phyloP scores from a whole-genome alignment of 2,888 invertebrate genomes.

The Coelinius sp. region DNA sequence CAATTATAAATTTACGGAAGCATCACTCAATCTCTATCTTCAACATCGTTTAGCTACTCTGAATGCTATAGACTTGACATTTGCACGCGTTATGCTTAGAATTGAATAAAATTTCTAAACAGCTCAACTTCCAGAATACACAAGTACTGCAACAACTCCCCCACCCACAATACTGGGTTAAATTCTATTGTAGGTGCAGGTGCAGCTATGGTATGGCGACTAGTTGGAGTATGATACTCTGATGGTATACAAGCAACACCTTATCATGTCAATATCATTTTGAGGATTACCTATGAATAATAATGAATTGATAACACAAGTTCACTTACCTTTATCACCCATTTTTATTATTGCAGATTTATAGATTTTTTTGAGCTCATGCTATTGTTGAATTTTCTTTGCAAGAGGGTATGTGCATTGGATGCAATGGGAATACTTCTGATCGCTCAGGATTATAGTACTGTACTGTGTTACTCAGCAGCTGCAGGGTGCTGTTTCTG shows the following conservation, averaged over 20 bases:
- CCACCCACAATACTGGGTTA: background rate
- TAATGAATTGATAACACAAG: slow-evolving; percentile 4
- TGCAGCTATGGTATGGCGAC: background rate
- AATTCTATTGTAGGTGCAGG: background rate
- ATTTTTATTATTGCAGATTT: slow-evolving; percentile 46
- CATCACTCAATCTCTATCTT: background rate
- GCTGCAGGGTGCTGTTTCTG: slow-evolving; percentile 10
- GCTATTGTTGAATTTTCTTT: background rate
- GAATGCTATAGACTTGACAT: background rate
- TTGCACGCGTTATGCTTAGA: background rate
- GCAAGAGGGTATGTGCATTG: background rate
- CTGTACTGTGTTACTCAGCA: slow-evolving; percentile 16
- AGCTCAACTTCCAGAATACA: background rate
- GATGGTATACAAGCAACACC: background rate
- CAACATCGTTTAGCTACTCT: background rate
- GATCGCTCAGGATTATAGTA: background rate
- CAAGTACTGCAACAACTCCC: background rate
- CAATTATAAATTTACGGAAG: background rate
- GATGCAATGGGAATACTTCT: background rate
- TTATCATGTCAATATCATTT: slow-evolving; percentile 6
- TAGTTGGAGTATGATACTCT: slow-evolving; percentile 1
- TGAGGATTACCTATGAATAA: background rate
- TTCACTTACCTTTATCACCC: slow-evolving; percentile 58
- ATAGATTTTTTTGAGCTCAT: background rate
- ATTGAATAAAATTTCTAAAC: background rate